Evolutionary conservation across 2,888 invertebrate species (phyloP).

Genomic region (Epirrhoe tristata): DNA sequence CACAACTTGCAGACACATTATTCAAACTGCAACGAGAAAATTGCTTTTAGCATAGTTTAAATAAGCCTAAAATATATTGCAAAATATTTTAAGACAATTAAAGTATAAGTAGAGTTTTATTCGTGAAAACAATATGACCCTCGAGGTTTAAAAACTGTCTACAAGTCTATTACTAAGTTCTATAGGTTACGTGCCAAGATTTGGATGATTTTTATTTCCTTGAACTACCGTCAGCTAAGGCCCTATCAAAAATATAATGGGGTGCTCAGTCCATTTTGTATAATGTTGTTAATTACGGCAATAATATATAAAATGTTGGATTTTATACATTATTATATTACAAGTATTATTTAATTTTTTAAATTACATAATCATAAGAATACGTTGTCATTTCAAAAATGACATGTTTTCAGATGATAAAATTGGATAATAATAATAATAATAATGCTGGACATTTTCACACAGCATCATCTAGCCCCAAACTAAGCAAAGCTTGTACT

Average conservation of each 20-base stretch:
- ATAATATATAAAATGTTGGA: background rate
- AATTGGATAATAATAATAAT: too few relatives aligned
- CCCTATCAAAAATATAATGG: too few relatives aligned
- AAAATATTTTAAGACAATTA: too few relatives aligned
- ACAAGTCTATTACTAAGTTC: background rate
- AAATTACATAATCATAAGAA: background rate
- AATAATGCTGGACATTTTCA: too few relatives aligned
- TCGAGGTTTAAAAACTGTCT: background rate
- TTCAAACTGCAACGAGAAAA: too few relatives aligned
- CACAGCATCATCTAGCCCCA: too few relatives aligned
- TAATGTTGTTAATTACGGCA: too few relatives aligned
- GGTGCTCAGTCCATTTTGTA: too few relatives aligned
- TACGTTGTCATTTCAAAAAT: background rate
- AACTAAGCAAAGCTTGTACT: too few relatives aligned
- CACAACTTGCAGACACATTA: too few relatives aligned
- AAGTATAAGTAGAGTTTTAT: background rate
- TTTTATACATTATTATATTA: background rate
- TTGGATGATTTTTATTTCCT: background rate
- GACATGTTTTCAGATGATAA: background rate
- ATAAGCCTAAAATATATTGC: too few relatives aligned
- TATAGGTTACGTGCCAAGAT: background rate
- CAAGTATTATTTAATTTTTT: background rate
- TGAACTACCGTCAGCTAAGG: background rate
- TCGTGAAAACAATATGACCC: background rate
- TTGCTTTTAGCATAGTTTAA: too few relatives aligned